Percentiles rank a stretch among this genome's conserved stretches.
phyloP scores from a whole-genome alignment of 2,888 invertebrate genomes.

The Calameuta idolon region DNA sequence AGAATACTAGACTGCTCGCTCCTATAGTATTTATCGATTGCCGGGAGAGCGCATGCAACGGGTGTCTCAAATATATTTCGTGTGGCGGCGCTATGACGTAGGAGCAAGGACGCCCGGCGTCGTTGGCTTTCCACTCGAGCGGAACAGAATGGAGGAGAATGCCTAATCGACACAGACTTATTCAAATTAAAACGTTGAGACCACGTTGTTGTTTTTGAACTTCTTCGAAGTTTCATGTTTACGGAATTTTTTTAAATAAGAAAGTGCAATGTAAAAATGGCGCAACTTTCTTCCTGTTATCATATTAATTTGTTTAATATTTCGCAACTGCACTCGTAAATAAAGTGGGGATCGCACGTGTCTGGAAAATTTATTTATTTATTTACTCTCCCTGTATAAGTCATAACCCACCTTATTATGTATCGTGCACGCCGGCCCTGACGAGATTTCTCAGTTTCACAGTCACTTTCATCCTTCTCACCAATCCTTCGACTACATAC shows the following conservation, averaged over 20 bases:
- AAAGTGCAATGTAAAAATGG: background rate
- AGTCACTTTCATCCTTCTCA: background rate
- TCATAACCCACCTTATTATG: background rate
- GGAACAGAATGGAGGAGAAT: background rate
- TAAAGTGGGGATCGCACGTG: background rate
- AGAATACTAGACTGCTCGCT: background rate
- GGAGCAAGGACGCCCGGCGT: background rate
- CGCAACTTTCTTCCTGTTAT: background rate
- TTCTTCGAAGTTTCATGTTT: background rate
- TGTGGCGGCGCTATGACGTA: background rate
- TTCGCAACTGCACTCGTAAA: background rate
- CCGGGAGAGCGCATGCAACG: background rate
- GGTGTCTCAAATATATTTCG: background rate
- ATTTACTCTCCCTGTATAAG: background rate
- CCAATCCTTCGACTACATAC: background rate
- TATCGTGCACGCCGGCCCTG: background rate
- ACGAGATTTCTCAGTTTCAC: background rate
- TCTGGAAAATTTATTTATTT: background rate
- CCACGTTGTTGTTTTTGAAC: no score
- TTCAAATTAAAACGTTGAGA: background rate
- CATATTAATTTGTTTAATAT: background rate
- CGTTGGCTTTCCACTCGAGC: background rate
- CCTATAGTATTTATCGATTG: background rate
- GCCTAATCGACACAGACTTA: background rate
- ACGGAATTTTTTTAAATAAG: background rate